Evolutionary conservation across 2,888 invertebrate species (phyloP), one percentile per base, ranked within the genome.

Genomic region (Gymnocheta viridis): DNA sequence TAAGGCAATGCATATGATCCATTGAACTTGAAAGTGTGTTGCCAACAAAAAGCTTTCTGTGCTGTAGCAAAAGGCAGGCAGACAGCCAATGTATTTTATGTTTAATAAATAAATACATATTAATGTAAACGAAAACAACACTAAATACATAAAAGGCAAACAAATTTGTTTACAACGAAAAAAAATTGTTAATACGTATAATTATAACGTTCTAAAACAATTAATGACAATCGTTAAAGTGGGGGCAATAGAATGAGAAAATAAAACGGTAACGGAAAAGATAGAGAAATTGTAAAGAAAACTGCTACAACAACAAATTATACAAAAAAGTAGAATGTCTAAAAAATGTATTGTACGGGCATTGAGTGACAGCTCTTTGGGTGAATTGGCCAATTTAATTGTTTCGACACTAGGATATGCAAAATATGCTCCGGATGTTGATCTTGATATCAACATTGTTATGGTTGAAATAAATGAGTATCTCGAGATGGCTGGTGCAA

Each of bases 391-490:
- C 49, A 93, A 94, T 89, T 93, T 94, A 86, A 73, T 91, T 77
- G 95, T 95, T 67, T 94, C 94, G 88, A 93, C 94, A 32, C 91
- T 95, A 47, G 93, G 94, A 60, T 94, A 94, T 88, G 93, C 94
- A 56, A 89, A 92, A 73, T 91, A 91, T 64, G 88, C 90, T 2
- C 89, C 91, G n/a, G 93, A 94, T 81, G 92, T 94, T 35, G 93
- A 94, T 79, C 92, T 93, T 88, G 94, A 94, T 89, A 92, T 93
- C 10, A 93, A 92, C 12, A 91, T 94, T 38, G 92, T 94, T 12
- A 94, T 94, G 91, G 93, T 93, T 6, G 93, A 94, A 90, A 92
- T 94, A 32, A 93, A 94, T 47, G 93, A 94, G 14, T 94, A 94
- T 90, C 92, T 94, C 87, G 93, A 94, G 76, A 92, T 92, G 79